A percentile compares a stretch with the other conserved stretches of the same genome.
Conservation (phyloP, 2,888 invertebrate genomes). For the Iphiclides podalirius region DNA sequence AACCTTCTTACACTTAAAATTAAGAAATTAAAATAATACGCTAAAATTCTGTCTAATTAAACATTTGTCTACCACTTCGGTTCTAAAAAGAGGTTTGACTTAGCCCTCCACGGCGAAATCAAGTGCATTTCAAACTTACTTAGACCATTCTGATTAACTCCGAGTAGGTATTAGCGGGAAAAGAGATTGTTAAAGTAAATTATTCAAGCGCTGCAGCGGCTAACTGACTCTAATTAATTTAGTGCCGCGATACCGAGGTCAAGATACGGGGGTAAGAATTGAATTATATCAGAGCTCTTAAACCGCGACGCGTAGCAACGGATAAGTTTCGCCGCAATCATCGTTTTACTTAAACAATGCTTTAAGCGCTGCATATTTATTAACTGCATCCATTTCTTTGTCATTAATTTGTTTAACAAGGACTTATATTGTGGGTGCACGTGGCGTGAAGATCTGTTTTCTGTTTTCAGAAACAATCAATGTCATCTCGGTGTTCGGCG, state of each 20-base stretch:
- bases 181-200: constrained; percentile 50
- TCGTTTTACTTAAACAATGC: constrained; percentile 23
- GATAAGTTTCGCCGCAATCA: constrained; percentile 19
- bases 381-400: neutral
- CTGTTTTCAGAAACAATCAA: no score
- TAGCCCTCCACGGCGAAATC: constrained; percentile 14
- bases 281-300: constrained; percentile 44
- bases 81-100: constrained; percentile 5
- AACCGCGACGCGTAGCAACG: constrained; percentile 27
- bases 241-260: constrained; percentile 39
- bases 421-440: no score
- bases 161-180: constrained; percentile 30
- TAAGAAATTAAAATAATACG: no score
- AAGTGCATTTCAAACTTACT: constrained; percentile 27
- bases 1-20: no score
- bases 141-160: constrained; percentile 32
- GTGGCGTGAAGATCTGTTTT: no score
- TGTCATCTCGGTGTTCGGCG: no score
- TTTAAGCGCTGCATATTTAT: constrained; percentile 2
- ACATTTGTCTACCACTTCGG: no score
- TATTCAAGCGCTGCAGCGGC: constrained; percentile 42
- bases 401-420: no score
- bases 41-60: no score
- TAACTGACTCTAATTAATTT: constrained; percentile 46
- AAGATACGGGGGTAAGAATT: constrained; percentile 47